Percentiles rank a stretch among this genome's conserved stretches.
These are phyloP conservation scores for Phania funesta DNA, from an alignment of 2,888 invertebrate genomes.

Conservation along the genomic window DNA sequence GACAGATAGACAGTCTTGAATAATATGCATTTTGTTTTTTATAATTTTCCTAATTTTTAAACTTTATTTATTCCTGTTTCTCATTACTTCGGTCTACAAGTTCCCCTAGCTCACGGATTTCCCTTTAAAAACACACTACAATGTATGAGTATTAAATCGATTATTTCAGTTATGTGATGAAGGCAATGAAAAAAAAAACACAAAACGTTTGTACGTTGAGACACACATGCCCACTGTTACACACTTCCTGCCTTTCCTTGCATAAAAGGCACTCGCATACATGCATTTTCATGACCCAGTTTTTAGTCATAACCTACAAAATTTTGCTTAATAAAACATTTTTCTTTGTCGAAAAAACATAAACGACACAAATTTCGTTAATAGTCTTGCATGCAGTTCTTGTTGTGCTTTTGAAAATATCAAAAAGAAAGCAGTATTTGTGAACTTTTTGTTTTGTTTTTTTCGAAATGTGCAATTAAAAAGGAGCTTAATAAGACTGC, in stretches of 20 bases:
- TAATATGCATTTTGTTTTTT: no score
- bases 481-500: neutral
- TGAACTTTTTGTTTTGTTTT: no score
- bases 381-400: neutral
- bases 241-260: neutral
- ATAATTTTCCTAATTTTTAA: no score
- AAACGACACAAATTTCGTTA: neutral
- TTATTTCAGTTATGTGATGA: no score
- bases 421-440: neutral
- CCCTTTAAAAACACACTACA: no score
- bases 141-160: no score
- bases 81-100: no score
- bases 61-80: no score
- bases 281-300: slow-evolving; percentile 4
- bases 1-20: no score
- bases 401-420: no score
- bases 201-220: neutral
- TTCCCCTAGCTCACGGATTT: no score
- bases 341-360: neutral
- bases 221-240: neutral
- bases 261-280: neutral
- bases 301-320: slow-evolving; percentile 1
- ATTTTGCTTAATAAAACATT: neutral
- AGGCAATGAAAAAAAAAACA: neutral
- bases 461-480: neutral